These are phyloP conservation scores for Perccottus glenii DNA, from an alignment of 2,113 vertebrate species.

Conservation along the genomic window DNA sequence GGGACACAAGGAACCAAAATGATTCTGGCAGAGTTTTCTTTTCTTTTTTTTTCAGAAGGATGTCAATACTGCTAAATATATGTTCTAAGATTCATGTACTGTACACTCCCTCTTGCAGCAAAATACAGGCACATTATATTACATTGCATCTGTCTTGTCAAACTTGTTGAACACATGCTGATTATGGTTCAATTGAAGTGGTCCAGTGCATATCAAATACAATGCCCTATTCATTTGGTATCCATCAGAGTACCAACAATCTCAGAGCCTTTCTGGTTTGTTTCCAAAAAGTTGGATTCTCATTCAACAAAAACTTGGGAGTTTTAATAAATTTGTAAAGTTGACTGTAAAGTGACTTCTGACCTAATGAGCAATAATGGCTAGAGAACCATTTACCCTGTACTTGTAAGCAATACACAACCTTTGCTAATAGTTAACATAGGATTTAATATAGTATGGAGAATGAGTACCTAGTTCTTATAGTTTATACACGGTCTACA, in stretches of 20 bases:
- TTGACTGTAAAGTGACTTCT: not conserved
- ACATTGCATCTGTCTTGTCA: slow-evolving; percentile 75
- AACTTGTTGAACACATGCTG: slow-evolving; percentile 65
- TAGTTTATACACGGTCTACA: not conserved
- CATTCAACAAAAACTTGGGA: slow-evolving; percentile 23
- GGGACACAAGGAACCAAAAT: slow-evolving; percentile 28
- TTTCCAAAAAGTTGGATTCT: slow-evolving; percentile 22
- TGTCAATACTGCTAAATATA: slow-evolving; percentile 14
- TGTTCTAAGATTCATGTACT: slow-evolving; percentile 53
- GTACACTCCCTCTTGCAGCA: slow-evolving; percentile 72
- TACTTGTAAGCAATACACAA: too few species aligned
- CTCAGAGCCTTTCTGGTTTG: slow-evolving; percentile 41
- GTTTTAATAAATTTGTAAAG: not conserved
- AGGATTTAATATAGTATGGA: not conserved
- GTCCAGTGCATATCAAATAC: slow-evolving; percentile 67
- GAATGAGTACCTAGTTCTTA: not conserved
- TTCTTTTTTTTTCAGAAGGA: not conserved
- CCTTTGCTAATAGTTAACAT: too few species aligned
- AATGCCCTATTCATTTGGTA: slow-evolving; percentile 68
- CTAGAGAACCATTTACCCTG: too few species aligned
- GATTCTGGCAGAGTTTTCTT: not conserved
- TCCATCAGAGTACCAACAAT: slow-evolving; percentile 51
- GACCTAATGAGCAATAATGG: too few species aligned
- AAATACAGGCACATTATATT: slow-evolving; percentile 77
- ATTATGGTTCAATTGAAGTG: slow-evolving; percentile 70